Percentiles rank a stretch among this genome's conserved stretches.
These are phyloP conservation scores for Penaeus vannamei DNA, from an alignment of 1,140 invertebrate genomes.

Conservation along the genomic window DNA sequence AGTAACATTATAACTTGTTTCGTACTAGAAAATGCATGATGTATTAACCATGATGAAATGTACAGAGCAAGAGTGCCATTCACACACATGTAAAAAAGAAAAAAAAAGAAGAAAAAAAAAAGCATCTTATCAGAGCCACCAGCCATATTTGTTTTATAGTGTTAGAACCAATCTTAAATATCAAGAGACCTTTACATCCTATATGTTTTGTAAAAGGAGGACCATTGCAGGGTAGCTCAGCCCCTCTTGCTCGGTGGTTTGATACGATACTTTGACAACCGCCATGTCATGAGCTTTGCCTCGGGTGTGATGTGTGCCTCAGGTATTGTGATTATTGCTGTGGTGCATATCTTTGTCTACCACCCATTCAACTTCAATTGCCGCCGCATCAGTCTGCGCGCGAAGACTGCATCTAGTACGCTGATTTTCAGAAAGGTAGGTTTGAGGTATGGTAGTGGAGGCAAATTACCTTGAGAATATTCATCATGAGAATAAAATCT, in stretches of 20 bases:
- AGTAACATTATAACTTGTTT: background rate
- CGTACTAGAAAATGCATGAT: background rate
- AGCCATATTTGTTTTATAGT: background rate
- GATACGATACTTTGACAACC: conserved; percentile 64
- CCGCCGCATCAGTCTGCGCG: conserved; percentile 58
- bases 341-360: conserved; percentile 67
- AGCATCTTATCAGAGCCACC: too few relatives aligned
- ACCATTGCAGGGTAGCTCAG: conserved; percentile 59
- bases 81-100: too few relatives aligned
- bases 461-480: too few relatives aligned
- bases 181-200: too few relatives aligned
- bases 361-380: conserved; percentile 66
- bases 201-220: background rate
- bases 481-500: too few relatives aligned
- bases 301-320: conserved; percentile 48
- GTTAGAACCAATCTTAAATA: too few relatives aligned
- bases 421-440: conserved; percentile 66
- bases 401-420: conserved; percentile 54
- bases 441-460: background rate
- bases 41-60: background rate
- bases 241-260: conserved; percentile 63
- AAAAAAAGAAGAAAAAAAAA: too few relatives aligned
- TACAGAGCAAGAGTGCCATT: too few relatives aligned
- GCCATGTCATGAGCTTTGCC: conserved; percentile 37
- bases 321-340: conserved; percentile 61